These are phyloP conservation scores for Pyrrhia umbra DNA, from an alignment of 2,888 invertebrate genomes.

Conservation along the genomic window DNA sequence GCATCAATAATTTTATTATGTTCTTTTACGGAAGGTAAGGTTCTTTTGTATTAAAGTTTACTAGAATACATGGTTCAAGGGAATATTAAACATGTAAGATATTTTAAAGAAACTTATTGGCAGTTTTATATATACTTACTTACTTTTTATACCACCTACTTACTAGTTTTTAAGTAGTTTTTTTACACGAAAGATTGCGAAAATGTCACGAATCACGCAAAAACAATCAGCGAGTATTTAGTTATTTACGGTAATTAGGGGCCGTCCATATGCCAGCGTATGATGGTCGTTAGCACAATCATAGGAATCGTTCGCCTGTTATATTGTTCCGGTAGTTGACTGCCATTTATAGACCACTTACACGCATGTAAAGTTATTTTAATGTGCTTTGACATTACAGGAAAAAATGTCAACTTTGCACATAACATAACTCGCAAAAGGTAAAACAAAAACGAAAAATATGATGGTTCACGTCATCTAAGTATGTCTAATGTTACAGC, in stretches of 20 bases:
- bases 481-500: slow-evolving; percentile 6
- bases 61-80: too few relatives aligned
- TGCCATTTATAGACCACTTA: slow-evolving; percentile 55
- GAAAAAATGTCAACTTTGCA: slow-evolving; percentile 33
- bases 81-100: too few relatives aligned
- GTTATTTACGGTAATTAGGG: slow-evolving; percentile 51
- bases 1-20: too few relatives aligned
- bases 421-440: slow-evolving; percentile 1
- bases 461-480: slow-evolving; percentile 12
- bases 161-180: neutral
- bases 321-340: slow-evolving; percentile 60
- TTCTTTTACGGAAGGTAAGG: too few relatives aligned
- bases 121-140: too few relatives aligned
- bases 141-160: neutral
- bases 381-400: slow-evolving; percentile 45
- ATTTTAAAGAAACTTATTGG: too few relatives aligned
- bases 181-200: slow-evolving; percentile 5
- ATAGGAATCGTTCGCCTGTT: slow-evolving; percentile 51
- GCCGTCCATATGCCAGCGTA: slow-evolving; percentile 24
- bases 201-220: slow-evolving; percentile 22
- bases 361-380: slow-evolving; percentile 50
- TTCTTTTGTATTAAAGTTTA: too few relatives aligned
- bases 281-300: slow-evolving; percentile 56
- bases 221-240: slow-evolving; percentile 38
- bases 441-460: slow-evolving; percentile 31